phyloP scores from a whole-genome alignment of 2,113 vertebrate genomes.

The Manacus vitellinus region DNA sequence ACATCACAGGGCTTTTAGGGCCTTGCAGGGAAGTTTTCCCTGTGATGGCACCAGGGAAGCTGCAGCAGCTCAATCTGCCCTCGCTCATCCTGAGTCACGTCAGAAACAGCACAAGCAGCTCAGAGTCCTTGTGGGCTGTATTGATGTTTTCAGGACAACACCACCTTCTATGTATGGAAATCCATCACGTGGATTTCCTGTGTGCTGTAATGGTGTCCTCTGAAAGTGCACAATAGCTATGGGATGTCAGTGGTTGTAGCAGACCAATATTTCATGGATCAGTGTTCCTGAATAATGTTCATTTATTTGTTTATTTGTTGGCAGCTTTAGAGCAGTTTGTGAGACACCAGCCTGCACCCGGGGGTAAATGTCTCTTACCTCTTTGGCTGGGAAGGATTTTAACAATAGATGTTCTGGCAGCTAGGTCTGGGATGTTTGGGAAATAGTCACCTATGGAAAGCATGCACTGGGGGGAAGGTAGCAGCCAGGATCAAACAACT shows the following conservation, averaged over 20 bases:
- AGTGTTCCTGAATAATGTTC: not conserved
- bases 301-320: not conserved
- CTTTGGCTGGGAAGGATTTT: not conserved
- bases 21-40: not conserved
- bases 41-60: not conserved
- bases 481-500: not conserved
- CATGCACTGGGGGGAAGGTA: not conserved
- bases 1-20: not conserved
- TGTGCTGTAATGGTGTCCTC: not conserved
- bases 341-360: rapidly evolving
- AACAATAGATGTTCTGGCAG: not conserved
- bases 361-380: not conserved
- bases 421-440: not conserved
- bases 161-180: not conserved
- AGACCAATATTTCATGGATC: not conserved
- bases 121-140: not conserved
- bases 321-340: not conserved
- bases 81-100: not conserved
- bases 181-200: not conserved
- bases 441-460: not conserved
- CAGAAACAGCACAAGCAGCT: not conserved
- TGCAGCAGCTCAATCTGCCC: not conserved
- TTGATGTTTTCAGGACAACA: not conserved
- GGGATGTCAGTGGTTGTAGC: not conserved
- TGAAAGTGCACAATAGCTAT: not conserved